These are phyloP conservation scores for Euplagia quadripunctaria DNA, from an alignment of 2,888 invertebrate genomes.

Conservation along the genomic window DNA sequence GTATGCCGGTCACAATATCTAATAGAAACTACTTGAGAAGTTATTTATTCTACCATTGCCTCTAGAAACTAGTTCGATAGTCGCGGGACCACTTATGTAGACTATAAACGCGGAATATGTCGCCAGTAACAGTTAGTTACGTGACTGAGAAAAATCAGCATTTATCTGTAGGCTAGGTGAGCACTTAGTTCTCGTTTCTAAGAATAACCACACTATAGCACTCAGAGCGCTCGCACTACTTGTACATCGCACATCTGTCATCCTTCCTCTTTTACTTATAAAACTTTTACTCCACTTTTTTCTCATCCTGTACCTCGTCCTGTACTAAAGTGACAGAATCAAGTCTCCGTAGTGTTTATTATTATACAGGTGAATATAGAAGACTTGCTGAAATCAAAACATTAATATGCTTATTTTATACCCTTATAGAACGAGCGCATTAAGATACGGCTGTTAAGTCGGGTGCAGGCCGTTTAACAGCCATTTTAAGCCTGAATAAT, in stretches of 20 bases:
- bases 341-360: not conserved
- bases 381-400: conserved; percentile 1
- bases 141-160: conserved; percentile 74
- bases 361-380: not conserved
- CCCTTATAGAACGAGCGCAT: not conserved
- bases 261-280: conserved; percentile 61
- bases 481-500: not conserved
- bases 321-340: conserved; percentile 8
- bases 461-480: not conserved
- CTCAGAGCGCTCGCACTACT: conserved; percentile 45
- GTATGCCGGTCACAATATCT: not conserved
- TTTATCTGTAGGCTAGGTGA: conserved; percentile 58
- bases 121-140: conserved; percentile 71
- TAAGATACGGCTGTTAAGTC: not conserved
- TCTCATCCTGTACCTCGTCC: conserved; percentile 40
- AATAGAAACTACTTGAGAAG: conserved; percentile 2
- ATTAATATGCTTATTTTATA: not conserved
- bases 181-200: conserved; percentile 37
- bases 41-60: conserved; percentile 27
- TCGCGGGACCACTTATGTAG: conserved; percentile 45
- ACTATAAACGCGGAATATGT: conserved; percentile 43
- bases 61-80: conserved; percentile 43
- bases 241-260: conserved; percentile 62
- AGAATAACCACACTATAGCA: conserved; percentile 50
- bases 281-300: conserved; percentile 26